Percentiles rank a stretch among this genome's conserved stretches.
phyloP scores from a whole-genome alignment of 2,888 invertebrate species.

The Plebejus anna region DNA sequence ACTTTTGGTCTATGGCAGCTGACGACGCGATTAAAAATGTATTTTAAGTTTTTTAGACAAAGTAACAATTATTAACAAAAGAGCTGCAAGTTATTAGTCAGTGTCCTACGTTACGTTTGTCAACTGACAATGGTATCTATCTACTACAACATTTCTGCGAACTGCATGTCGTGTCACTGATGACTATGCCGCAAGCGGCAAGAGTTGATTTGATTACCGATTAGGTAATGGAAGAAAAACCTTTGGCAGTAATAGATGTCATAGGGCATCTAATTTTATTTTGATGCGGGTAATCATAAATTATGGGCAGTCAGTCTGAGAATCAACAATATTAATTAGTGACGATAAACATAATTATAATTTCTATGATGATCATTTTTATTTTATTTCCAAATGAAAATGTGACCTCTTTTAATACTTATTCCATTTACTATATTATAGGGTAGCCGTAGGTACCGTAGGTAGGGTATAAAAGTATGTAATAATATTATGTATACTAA shows the following conservation, averaged over 20 bases:
- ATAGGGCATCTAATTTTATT: constrained; percentile 2
- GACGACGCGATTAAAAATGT: too few relatives aligned
- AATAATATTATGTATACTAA: too few relatives aligned
- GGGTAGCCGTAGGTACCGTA: too few relatives aligned
- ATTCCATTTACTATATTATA: too few relatives aligned
- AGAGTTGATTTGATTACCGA: constrained; percentile 2
- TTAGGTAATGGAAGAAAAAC: constrained; percentile 17
- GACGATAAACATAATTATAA: background rate
- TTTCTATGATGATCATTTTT: too few relatives aligned
- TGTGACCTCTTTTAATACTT: too few relatives aligned
- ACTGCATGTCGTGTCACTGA: constrained; percentile 12
- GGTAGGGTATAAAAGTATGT: too few relatives aligned
- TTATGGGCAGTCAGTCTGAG: background rate
- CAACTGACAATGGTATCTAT: constrained; percentile 11
- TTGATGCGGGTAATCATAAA: background rate
- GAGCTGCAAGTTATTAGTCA: background rate
- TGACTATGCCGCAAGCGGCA: constrained; percentile 14
- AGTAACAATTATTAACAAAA: too few relatives aligned
- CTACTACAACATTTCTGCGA: constrained; percentile 19
- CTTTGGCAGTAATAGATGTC: background rate
- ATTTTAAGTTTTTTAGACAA: too few relatives aligned
- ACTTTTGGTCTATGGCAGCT: too few relatives aligned
- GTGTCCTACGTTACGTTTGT: background rate
- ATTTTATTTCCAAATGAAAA: too few relatives aligned
- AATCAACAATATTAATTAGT: too few relatives aligned